Percentiles rank a stretch among this genome's conserved stretches.
phyloP scores from a whole-genome alignment of 2,888 invertebrate genomes.

The Andricus curvator region DNA sequence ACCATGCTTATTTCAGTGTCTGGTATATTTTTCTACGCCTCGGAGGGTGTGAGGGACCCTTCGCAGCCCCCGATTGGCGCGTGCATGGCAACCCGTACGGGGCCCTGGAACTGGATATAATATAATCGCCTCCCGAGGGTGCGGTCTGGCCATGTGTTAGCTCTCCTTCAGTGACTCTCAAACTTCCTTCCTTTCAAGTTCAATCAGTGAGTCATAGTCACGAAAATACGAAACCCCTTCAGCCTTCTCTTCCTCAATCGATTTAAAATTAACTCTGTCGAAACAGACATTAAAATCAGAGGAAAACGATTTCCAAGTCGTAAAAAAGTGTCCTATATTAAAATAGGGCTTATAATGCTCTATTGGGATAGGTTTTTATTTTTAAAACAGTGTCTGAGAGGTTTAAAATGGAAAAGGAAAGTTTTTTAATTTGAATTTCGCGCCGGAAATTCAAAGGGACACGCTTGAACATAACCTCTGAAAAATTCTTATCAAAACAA shows the following conservation, averaged over 20 bases:
- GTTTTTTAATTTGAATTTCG: too few relatives aligned
- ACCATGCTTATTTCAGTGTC: constrained; percentile 2
- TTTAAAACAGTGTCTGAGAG: too few relatives aligned
- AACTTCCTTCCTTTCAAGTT: constrained; percentile 24
- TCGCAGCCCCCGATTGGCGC: constrained; percentile 36
- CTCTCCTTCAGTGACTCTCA: constrained; percentile 37
- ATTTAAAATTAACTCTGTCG: too few relatives aligned
- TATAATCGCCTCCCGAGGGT: constrained; percentile 20
- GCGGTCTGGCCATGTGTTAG: constrained; percentile 34
- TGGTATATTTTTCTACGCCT: constrained; percentile 24
- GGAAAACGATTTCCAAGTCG: not conserved
- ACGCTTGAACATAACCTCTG: too few relatives aligned
- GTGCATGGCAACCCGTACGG: constrained; percentile 37
- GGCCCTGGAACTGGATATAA: constrained; percentile 29
- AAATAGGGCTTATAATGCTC: too few relatives aligned
- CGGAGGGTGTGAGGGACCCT: constrained; percentile 33
- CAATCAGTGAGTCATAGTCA: constrained; percentile 27
- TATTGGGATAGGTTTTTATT: too few relatives aligned
- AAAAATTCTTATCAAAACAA: not conserved
- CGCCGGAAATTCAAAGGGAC: too few relatives aligned
- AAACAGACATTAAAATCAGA: not conserved
- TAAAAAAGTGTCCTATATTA: too few relatives aligned
- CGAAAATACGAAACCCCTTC: constrained; percentile 5
- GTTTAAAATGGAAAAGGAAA: too few relatives aligned
- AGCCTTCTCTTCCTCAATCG: not conserved